Evolutionary conservation across 2,113 vertebrate species (phyloP).

Genomic region (Tetrax tetrax): DNA sequence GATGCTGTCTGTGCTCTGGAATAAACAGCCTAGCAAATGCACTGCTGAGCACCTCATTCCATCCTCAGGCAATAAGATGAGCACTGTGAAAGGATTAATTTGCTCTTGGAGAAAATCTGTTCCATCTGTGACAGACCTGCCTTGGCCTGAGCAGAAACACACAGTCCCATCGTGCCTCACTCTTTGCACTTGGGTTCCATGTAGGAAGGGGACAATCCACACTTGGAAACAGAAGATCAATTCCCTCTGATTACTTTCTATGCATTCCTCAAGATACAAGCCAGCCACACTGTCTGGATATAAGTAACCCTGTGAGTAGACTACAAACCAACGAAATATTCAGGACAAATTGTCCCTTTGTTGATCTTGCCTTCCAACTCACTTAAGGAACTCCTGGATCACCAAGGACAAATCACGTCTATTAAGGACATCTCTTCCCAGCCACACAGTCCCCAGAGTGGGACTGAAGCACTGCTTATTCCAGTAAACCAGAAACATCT

Average conservation of each 20-base stretch:
- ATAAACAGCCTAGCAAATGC: background rate
- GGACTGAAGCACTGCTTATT: background rate
- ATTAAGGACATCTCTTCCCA: background rate
- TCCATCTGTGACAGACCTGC: background rate
- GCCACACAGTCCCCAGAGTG: accelerated
- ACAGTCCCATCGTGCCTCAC: background rate
- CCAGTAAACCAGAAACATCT: background rate
- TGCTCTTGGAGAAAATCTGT: background rate
- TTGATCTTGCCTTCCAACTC: background rate
- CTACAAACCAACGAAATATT: accelerated
- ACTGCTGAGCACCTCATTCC: background rate
- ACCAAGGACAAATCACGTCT: accelerated
- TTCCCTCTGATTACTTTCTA: background rate
- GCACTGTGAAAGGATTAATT: background rate
- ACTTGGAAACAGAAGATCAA: background rate
- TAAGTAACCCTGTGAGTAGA: background rate
- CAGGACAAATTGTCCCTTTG: background rate
- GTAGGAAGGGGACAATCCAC: background rate
- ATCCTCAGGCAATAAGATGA: background rate
- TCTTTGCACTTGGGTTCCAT: accelerated
- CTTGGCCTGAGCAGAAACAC: background rate
- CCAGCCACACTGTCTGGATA: background rate
- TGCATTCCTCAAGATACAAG: background rate
- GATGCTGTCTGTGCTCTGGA: background rate
- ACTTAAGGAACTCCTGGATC: background rate